Percentiles rank a stretch among this genome's conserved stretches.
phyloP scores from a whole-genome alignment of 2,113 vertebrate species.

The Sakesphorus luctuosus region DNA sequence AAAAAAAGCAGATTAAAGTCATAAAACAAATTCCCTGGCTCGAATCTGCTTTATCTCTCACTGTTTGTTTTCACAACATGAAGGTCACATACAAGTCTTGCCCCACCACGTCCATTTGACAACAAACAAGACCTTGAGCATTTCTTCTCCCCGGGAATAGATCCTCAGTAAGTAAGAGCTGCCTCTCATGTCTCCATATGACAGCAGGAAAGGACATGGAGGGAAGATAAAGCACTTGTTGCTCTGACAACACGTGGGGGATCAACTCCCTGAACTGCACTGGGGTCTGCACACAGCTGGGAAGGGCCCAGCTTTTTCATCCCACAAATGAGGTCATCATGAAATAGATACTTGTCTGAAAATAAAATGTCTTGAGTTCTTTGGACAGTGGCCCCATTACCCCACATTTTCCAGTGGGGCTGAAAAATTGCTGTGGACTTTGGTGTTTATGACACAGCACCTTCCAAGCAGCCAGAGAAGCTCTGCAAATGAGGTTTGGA shows the following conservation, averaged over 20 bases:
- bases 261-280: not conserved
- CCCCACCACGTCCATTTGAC: fast-evolving
- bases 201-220: not conserved
- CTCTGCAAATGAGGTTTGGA: not conserved
- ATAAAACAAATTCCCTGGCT: not conserved
- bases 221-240: not conserved
- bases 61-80: not conserved
- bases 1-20: not conserved
- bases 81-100: not conserved
- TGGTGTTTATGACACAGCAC: not conserved
- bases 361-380: not conserved
- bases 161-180: not conserved
- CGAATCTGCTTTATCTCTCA: not conserved
- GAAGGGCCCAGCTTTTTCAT: not conserved
- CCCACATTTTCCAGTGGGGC: not conserved
- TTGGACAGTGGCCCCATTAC: not conserved
- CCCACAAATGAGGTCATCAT: not conserved
- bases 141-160: not conserved
- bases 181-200: not conserved
- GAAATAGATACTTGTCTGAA: not conserved
- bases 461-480: not conserved
- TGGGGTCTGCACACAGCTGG: not conserved
- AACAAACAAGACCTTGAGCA: not conserved
- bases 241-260: not conserved
- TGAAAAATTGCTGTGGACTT: not conserved